Conservation (phyloP, 2,797 vertebrate species). For the Melanotaenia parkinsoni region DNA sequence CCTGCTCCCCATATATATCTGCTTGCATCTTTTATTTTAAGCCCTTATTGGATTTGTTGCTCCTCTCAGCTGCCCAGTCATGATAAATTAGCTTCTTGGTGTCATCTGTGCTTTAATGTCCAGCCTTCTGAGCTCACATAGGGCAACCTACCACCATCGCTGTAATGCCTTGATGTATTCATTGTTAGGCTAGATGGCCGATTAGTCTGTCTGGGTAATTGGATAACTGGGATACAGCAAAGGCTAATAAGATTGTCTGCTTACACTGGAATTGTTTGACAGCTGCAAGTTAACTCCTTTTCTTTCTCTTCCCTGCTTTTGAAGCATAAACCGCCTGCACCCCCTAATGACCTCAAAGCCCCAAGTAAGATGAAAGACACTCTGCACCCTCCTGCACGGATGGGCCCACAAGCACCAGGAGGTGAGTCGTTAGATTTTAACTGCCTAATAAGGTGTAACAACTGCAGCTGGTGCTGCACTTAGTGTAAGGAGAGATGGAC, state of each 20-base stretch:
- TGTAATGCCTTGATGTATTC: neutral
- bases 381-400: conserved; percentile 74
- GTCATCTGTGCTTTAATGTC: conserved; percentile 16
- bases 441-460: conserved; percentile 29
- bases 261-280: neutral
- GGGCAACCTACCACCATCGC: neutral
- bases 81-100: conserved; percentile 9
- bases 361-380: conserved; percentile 70
- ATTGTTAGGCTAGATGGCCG: neutral
- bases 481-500: conserved; percentile 18
- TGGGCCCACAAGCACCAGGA: conserved; percentile 37
- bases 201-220: conserved; percentile 6
- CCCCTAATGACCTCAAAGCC: conserved; percentile 70
- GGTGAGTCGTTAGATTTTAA: conserved; percentile 66
- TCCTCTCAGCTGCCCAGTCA: conserved; percentile 16
- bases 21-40: conserved; percentile 36
- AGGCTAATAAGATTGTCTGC: conserved; percentile 6
- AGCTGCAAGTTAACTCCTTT: conserved; percentile 10
- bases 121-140: conserved; percentile 21
- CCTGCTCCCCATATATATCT: conserved; percentile 39
- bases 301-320: conserved; percentile 20
- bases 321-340: conserved; percentile 73
- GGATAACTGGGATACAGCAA: neutral
- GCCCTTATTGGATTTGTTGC: conserved; percentile 28
- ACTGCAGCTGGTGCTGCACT: conserved; percentile 19